Evolutionary conservation across 1,140 invertebrate genomes (phyloP).

Genomic region (Drosophila pallidifrons): DNA sequence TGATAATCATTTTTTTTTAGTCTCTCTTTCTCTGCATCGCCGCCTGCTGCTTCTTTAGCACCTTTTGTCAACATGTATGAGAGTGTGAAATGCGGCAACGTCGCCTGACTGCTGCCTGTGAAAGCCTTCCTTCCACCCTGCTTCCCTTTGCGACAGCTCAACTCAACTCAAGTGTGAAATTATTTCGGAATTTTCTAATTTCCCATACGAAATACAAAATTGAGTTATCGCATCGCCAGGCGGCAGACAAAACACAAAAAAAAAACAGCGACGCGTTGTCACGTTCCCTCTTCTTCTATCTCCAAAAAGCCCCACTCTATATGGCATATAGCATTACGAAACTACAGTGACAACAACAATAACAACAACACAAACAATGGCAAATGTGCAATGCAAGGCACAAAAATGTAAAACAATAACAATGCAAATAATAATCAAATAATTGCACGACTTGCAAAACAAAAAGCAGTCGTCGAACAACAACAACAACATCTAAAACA

Average conservation of each 20-base stretch:
- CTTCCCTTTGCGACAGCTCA: neutral
- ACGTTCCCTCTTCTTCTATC: conserved; percentile 55
- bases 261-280: conserved; percentile 40
- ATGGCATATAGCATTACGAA: conserved; percentile 54
- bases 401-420: conserved; percentile 57
- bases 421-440: conserved; percentile 70
- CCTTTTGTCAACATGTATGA: conserved; percentile 71
- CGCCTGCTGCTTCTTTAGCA: conserved; percentile 63
- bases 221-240: conserved; percentile 70
- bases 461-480: conserved; percentile 33
- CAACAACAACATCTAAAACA: conserved; percentile 30
- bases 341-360: conserved; percentile 48
- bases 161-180: conserved; percentile 75
- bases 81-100: conserved; percentile 65
- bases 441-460: conserved; percentile 76
- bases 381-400: conserved; percentile 63
- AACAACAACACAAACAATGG: conserved; percentile 39
- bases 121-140: conserved; percentile 19
- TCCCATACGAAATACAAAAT: conserved; percentile 66
- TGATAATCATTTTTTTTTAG: conserved; percentile 63
- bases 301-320: conserved; percentile 20
- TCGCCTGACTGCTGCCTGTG: conserved; percentile 17
- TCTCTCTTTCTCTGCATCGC: conserved; percentile 22
- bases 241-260: conserved; percentile 39
- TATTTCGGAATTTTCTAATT: conserved; percentile 80